phyloP scores from a whole-genome alignment of 2,113 vertebrate species.

The Eira barbara region DNA sequence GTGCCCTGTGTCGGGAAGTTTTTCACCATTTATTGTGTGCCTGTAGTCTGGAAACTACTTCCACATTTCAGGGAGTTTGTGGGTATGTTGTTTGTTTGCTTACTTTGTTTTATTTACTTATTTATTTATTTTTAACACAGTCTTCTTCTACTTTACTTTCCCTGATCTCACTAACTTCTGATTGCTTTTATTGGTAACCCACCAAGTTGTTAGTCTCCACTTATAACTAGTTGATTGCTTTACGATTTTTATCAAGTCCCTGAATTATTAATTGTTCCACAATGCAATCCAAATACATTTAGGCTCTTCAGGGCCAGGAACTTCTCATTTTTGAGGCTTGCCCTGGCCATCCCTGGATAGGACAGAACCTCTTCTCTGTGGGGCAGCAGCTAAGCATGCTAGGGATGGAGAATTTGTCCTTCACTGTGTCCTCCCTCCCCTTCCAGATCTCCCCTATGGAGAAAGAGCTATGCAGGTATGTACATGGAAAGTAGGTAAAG shows the following conservation, averaged over 20 bases:
- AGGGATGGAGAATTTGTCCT: neutral
- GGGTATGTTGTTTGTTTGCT: neutral
- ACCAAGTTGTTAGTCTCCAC: neutral
- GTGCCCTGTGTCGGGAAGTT: neutral
- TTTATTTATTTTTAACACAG: neutral
- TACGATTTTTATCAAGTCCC: neutral
- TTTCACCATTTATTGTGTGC: neutral
- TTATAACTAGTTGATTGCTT: neutral
- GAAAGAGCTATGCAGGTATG: no score
- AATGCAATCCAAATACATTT: neutral
- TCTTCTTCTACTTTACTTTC: neutral
- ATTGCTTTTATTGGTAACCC: neutral
- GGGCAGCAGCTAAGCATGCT: neutral
- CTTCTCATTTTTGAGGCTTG: neutral
- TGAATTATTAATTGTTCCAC: neutral
- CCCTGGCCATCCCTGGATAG: neutral
- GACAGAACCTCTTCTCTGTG: neutral
- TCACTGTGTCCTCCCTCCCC: neutral
- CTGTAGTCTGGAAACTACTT: neutral
- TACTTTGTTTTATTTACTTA: neutral
- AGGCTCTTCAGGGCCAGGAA: neutral
- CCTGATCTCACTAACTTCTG: neutral
- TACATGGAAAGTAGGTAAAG: neutral
- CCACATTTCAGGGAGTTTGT: neutral
- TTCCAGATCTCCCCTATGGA: neutral